Evolutionary conservation across 2,113 vertebrate genomes (phyloP).

Genomic region (Cyanoderma ruficeps): DNA sequence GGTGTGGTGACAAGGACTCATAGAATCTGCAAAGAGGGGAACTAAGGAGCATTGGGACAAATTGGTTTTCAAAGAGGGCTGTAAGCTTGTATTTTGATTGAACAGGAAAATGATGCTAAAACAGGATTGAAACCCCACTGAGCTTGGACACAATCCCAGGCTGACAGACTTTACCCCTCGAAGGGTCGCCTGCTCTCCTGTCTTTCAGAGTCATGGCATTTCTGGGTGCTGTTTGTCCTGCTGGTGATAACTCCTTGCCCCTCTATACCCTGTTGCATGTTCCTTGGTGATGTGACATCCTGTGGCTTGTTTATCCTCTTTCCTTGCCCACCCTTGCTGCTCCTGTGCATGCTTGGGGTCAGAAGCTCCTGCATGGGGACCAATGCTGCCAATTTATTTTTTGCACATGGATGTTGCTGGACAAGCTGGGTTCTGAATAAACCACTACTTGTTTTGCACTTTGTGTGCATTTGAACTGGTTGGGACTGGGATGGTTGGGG

Average conservation of each 20-base stretch:
- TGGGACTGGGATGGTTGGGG: neutral
- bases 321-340: slow-evolving; percentile 18
- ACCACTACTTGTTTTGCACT: slow-evolving; percentile 6
- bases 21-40: neutral
- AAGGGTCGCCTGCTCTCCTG: slow-evolving; percentile 60
- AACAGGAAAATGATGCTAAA: slow-evolving; percentile 13
- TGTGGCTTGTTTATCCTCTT: neutral
- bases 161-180: slow-evolving; percentile 23
- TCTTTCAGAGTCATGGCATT: slow-evolving; percentile 75
- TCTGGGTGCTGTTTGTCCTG: slow-evolving; percentile 78
- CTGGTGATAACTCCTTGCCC: slow-evolving; percentile 38
- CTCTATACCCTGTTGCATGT: slow-evolving; percentile 30
- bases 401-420: slow-evolving; percentile 28
- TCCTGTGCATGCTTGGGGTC: slow-evolving; percentile 22
- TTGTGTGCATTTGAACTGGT: slow-evolving; percentile 7
- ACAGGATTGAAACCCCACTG: neutral
- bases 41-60: neutral
- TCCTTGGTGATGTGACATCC: neutral
- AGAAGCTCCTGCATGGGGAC: slow-evolving; percentile 48
- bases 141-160: neutral
- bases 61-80: neutral
- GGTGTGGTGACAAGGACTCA: slow-evolving; percentile 14
- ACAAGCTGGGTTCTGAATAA: slow-evolving; percentile 17
- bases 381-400: slow-evolving; percentile 32
- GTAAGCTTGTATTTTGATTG: slow-evolving; percentile 7